Base-by-base conservation (phyloP, 1,140 invertebrate species). In the Ips nitidus region DNA sequence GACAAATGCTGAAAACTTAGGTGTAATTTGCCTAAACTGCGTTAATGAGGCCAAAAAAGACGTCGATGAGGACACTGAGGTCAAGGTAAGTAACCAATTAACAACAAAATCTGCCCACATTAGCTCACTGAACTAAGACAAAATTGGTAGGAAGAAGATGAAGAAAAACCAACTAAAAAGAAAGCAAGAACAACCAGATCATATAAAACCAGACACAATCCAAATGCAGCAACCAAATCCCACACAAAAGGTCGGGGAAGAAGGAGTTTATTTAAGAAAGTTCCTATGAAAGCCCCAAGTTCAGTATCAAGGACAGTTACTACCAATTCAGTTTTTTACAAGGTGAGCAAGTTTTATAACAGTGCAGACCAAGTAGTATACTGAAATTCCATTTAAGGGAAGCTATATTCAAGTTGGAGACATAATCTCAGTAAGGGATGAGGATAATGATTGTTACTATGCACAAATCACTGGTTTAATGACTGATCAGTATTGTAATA, bases 401-500 rank as follows among this genome's bases (percentile, higher is more conserved):
- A 88, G 85, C 71, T 95, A 95, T 81, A 91, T 91, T 82, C 93
- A 95, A 87, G 83, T 93, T 47, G 95, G 95, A 4, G 95, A 97
- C 79, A 92, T 97, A 77, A 94, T 97, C 0, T 94, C 93, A 1
- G 83, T 97, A 76, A 84, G 90, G 41, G 94, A 95, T 78, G 80
- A 87, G 43, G 88, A 91, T 63, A 89, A 90, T 59, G 88, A 86
- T 57, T 86, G 89, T 55, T 97, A 91, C 82, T 97, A 95, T 80
- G 94, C 93, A 43, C 95, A 97, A 83, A 90, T 97, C 42, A 84
- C 91, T 73, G 94, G 94, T 1, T 87, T 97, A 61, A 82, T 97
- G 38, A 93, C 93, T 5, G 94, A 97, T 80, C 93, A 95, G 77
- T 97, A 93, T 82, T 94, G 93, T 77, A 92, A 97, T 77, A 97